phyloP scores from a whole-genome alignment of 2,797 vertebrate species.

The Catharus ustulatus region DNA sequence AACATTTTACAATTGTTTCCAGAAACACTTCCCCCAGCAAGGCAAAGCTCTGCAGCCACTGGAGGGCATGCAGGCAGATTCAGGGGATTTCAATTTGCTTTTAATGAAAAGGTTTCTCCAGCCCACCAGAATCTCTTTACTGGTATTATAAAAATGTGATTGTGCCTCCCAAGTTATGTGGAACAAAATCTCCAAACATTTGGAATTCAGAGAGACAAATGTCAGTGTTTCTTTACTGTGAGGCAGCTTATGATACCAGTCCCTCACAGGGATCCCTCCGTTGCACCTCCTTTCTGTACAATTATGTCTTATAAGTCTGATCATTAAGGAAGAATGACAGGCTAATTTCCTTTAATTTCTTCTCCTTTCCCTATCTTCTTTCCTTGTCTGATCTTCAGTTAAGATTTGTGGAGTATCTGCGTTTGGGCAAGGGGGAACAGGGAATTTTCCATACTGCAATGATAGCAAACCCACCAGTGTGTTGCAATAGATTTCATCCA shows the following conservation, averaged over 20 bases:
- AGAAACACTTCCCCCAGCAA: not conserved
- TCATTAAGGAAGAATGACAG: not conserved
- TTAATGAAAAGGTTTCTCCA: not conserved
- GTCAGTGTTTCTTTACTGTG: not conserved
- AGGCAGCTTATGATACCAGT: not conserved
- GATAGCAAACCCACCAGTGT: not conserved
- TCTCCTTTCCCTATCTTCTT: not conserved
- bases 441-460: not conserved
- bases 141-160: not conserved
- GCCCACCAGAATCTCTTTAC: not conserved
- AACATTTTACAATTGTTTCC: constrained; percentile 64
- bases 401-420: not conserved
- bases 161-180: not conserved
- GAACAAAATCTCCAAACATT: not conserved
- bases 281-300: not conserved
- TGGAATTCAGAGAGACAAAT: not conserved
- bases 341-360: not conserved
- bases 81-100: constrained; percentile 5
- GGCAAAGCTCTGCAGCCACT: constrained; percentile 33
- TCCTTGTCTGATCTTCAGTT: not conserved
- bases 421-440: accelerated
- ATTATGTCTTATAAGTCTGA: not conserved
- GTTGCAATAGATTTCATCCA: not conserved
- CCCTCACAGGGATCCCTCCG: not conserved
- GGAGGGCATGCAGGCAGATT: not conserved